These are phyloP conservation scores for Megaustenia siamemsis DNA, from an alignment of 2,888 invertebrate genomes.

Conservation along the genomic window DNA sequence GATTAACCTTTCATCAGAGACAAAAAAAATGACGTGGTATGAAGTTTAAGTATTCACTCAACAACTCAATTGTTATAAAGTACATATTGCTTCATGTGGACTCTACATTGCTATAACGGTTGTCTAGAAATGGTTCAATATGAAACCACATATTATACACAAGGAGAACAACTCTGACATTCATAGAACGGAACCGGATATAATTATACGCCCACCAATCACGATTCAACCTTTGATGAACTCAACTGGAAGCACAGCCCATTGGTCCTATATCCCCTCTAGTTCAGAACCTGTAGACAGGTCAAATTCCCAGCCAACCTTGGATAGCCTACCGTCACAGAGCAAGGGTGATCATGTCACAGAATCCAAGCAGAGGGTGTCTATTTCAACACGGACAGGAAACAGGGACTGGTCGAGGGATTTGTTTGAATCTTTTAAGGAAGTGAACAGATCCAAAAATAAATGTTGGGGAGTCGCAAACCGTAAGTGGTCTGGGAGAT, in stretches of 20 bases:
- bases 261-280: conserved; percentile 31
- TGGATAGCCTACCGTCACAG: background rate
- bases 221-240: conserved; percentile 42
- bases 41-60: no score
- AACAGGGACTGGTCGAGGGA: conserved; percentile 58
- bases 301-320: background rate
- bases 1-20: no score
- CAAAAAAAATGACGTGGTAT: no score
- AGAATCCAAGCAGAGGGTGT: background rate
- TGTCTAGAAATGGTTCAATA: background rate
- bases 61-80: no score
- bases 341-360: background rate
- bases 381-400: conserved; percentile 29
- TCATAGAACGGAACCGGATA: conserved; percentile 30
- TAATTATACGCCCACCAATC: conserved; percentile 45
- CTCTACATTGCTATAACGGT: background rate
- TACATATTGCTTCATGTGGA: no score
- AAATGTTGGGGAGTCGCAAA: background rate
- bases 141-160: background rate
- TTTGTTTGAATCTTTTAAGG: conserved; percentile 55
- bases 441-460: conserved; percentile 13
- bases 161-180: background rate
- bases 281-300: conserved; percentile 16
- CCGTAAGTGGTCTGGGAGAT: background rate
- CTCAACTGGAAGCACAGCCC: background rate